These are phyloP conservation scores for Caenorhabditis japonica DNA, from an alignment of 2,888 invertebrate genomes.

Conservation along the genomic window DNA sequence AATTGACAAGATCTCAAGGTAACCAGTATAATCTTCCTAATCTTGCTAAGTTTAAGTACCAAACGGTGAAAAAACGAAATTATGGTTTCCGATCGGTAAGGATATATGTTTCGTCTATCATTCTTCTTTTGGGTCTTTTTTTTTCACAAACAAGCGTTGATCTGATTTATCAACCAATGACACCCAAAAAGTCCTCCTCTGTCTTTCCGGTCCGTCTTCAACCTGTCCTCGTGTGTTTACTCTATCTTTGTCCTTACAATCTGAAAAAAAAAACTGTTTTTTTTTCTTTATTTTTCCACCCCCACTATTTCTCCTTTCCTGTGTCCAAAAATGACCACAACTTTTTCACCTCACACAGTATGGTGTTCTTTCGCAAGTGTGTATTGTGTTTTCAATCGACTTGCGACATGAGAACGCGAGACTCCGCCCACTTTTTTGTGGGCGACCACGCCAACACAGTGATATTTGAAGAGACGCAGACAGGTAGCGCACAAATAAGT, in stretches of 20 bases:
- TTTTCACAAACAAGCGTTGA: no score
- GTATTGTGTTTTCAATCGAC: no score
- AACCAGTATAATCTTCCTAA: conserved; percentile 1
- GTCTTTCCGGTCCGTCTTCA: conserved; percentile 4
- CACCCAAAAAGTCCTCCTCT: conserved; percentile 36
- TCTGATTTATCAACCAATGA: no score
- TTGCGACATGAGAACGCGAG: no score
- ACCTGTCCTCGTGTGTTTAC: conserved; percentile 2
- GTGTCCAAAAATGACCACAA: conserved; percentile 18
- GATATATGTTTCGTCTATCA: conserved; percentile 32
- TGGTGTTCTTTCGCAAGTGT: conserved; percentile 34
- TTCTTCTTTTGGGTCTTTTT: conserved; percentile 15
- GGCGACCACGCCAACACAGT: no score
- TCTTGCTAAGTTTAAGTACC: conserved; percentile 40
- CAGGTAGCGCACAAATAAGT: no score
- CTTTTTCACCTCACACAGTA: conserved; percentile 42
- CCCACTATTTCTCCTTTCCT: conserved; percentile 30
- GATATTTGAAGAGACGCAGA: no score
- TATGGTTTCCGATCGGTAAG: conserved; percentile 64
- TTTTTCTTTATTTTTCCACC: conserved; percentile 16
- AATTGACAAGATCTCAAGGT: not conserved
- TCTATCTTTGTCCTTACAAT: conserved; percentile 5
- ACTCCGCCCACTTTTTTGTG: no score
- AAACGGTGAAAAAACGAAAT: conserved; percentile 56
- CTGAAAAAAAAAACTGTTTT: not conserved